Conservation (phyloP, 2,888 invertebrate genomes). For the Protula sp. region DNA sequence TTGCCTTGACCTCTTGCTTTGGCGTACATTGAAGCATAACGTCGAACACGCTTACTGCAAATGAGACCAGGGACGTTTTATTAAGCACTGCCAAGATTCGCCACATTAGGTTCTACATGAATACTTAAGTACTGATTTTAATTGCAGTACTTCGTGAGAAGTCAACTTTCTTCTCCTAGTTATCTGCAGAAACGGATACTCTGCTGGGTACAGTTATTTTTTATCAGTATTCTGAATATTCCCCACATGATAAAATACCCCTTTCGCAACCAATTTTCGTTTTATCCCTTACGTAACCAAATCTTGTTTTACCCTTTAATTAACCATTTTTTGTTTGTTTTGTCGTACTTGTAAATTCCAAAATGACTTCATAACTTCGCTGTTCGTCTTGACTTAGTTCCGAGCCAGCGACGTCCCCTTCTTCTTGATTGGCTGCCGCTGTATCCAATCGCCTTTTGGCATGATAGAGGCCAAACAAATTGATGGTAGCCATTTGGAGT, state of each 20-base stretch:
- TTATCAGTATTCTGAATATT: too few species aligned
- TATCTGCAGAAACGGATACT: too few species aligned
- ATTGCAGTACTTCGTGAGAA: too few species aligned
- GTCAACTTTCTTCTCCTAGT: too few species aligned
- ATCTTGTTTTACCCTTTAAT: too few species aligned
- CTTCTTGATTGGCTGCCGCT: background rate
- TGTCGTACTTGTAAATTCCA: constrained; percentile 64
- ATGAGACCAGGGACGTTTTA: constrained; percentile 5
- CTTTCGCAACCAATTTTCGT: too few species aligned
- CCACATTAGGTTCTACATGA: too few species aligned
- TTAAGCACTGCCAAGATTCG: too few species aligned
- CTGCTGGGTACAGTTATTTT: too few species aligned
- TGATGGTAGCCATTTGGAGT: constrained; percentile 72
- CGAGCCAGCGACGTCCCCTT: background rate
- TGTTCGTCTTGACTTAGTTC: constrained; percentile 47
- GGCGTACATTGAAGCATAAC: constrained; percentile 53
- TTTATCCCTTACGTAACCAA: too few species aligned
- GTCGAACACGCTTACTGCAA: constrained; percentile 42
- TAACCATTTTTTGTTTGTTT: too few species aligned
- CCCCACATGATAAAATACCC: too few species aligned
- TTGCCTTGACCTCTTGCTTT: constrained; percentile 59
- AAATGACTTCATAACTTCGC: constrained; percentile 60
- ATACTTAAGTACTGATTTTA: background rate
- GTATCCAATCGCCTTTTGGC: constrained; percentile 25
- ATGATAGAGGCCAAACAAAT: constrained; percentile 64